Evolutionary conservation across 2,888 invertebrate genomes (phyloP), one percentile per base, ranked within the genome.

Genomic region (Dysmachus trigonus): DNA sequence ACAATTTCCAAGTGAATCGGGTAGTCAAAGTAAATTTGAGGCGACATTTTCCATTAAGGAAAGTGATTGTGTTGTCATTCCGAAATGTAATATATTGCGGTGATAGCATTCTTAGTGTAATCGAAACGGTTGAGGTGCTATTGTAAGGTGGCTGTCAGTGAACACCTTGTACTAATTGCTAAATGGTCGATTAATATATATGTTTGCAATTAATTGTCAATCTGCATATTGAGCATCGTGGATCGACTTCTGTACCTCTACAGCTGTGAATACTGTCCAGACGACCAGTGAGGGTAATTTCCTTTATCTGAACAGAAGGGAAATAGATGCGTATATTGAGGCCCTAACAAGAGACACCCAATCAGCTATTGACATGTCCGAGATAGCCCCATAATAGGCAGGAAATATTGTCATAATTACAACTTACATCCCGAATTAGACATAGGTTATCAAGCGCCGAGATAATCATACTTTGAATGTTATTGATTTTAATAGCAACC

Each of bases 1-100:
- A 87, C 86, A 86, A 86, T 76, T 86, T 87, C 85, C 71, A 85
- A 74, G 22, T 22, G 76, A 33, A 15, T 79, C 77, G 53, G 76
- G 85, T 77, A 85, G 38, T 77, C 35, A 38, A 87, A 87, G 87
- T 86, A 87, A 87, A 87, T 86, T 85, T 83, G 71, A 51, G 83
- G 33, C 22, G 85, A 87, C 87, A 87, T 85, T 87, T 87, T 87
- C 87, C 85, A 87, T 87, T 87, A 87, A 87, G 76, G 86, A 83
- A 87, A 87, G 85, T 87, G 87, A 87, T 87, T 87, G 87, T 87
- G 82, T 86, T 87, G 85, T 87, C 87, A 77, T 82, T 76, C 72
- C 62, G 72, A 85, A 87, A 83, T 83, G 86, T 86, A 87, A 86
- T 86, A 87, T 87, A 86, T 86, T 79, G 86, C 76, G 83, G 38